These are phyloP conservation scores for Cisticola juncidis DNA, from an alignment of 2,113 vertebrate species.

Conservation along the genomic window DNA sequence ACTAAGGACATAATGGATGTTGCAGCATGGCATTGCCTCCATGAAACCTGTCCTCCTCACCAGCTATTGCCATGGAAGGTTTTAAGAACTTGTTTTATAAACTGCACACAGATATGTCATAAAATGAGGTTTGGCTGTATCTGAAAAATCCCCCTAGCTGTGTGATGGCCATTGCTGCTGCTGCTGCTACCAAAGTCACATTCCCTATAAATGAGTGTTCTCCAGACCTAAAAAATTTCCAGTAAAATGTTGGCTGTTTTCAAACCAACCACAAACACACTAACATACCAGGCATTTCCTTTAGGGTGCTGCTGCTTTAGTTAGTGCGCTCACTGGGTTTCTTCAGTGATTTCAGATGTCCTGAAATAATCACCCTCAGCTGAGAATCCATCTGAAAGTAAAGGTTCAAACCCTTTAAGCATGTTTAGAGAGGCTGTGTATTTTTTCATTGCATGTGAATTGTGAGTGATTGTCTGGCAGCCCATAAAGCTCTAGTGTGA, in stretches of 20 bases:
- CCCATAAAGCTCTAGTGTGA: not conserved
- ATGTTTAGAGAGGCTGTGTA: not conserved
- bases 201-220: constrained; percentile 30
- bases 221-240: constrained; percentile 33
- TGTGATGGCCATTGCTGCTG: not conserved
- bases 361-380: not conserved
- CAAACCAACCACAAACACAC: constrained; percentile 27
- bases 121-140: constrained; percentile 13
- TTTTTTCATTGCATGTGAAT: not conserved
- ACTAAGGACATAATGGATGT: not conserved
- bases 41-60: not conserved
- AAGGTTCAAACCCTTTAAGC: not conserved
- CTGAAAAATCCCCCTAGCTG: not conserved
- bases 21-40: not conserved
- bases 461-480: not conserved
- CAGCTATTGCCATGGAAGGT: not conserved
- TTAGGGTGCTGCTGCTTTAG: not conserved
- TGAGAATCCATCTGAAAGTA: not conserved
- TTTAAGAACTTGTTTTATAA: not conserved
- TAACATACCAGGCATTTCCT: constrained; percentile 46
- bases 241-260: constrained; percentile 31
- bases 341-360: not conserved
- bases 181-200: constrained; percentile 8
- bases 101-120: not conserved
- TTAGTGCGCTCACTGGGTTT: not conserved